These are phyloP conservation scores for Tiphia femorata DNA, from an alignment of 2,888 invertebrate genomes.

Conservation along the genomic window DNA sequence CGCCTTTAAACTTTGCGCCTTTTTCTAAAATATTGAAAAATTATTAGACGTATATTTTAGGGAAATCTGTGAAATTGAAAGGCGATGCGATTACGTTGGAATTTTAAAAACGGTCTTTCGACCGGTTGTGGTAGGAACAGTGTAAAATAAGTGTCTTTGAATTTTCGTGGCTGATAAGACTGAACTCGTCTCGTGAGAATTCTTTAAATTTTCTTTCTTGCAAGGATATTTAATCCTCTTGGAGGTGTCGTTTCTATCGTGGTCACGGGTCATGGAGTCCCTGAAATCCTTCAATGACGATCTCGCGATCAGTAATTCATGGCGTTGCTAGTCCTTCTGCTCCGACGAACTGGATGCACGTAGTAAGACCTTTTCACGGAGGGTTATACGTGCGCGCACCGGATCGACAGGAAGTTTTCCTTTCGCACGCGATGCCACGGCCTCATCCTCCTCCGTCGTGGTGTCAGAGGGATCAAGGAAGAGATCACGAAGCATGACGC, in stretches of 20 bases:
- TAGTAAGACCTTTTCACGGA: conserved; percentile 3
- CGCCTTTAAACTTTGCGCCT: too few species aligned
- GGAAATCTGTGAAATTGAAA: too few species aligned
- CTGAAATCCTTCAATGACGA: conserved; percentile 26
- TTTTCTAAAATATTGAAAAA: too few species aligned
- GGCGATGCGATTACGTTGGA: too few species aligned
- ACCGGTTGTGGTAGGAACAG: too few species aligned
- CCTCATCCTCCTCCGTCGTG: not conserved
- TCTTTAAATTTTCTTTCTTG: too few species aligned
- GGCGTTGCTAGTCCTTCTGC: conserved; percentile 17
- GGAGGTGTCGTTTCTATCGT: not conserved
- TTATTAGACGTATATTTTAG: too few species aligned
- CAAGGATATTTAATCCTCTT: not conserved
- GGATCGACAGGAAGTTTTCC: conserved; percentile 36
- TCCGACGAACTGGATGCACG: not conserved
- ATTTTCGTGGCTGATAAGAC: too few species aligned
- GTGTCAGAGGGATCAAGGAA: conserved; percentile 5
- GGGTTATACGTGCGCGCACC: conserved; percentile 1
- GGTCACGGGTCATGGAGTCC: conserved; percentile 8
- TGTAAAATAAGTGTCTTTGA: too few species aligned
- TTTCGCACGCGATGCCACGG: conserved; percentile 33
- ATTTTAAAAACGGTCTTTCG: too few species aligned
- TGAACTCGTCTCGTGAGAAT: too few species aligned
- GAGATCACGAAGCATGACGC: conserved; percentile 2
- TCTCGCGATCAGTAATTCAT: conserved; percentile 27